These are phyloP conservation scores for Glossosoma conforme DNA, from an alignment of 1,140 invertebrate genomes.

Conservation along the genomic window DNA sequence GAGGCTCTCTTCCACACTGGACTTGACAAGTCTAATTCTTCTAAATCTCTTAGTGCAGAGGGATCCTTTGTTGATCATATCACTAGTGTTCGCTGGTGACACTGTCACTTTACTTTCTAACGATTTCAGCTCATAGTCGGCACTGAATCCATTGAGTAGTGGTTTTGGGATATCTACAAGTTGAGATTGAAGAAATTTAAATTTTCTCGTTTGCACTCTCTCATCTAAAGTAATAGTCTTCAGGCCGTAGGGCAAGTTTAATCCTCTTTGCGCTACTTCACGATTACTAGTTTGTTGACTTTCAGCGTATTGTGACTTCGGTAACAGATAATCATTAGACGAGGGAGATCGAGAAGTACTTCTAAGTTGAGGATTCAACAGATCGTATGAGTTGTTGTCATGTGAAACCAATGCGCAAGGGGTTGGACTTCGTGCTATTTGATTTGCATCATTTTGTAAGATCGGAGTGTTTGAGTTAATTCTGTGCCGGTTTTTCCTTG, in stretches of 20 bases:
- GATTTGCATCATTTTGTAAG: constrained; percentile 5
- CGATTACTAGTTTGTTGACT: too few species aligned
- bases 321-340: too few species aligned
- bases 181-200: constrained; percentile 46
- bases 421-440: constrained; percentile 14
- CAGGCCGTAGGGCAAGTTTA: constrained; percentile 44
- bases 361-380: too few species aligned
- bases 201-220: constrained; percentile 49
- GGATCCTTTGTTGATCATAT: constrained; percentile 44
- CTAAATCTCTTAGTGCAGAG: constrained; percentile 50
- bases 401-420: constrained; percentile 17
- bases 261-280: constrained; percentile 25
- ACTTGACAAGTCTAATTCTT: constrained; percentile 55
- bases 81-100: constrained; percentile 32
- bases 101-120: constrained; percentile 24
- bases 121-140: constrained; percentile 23
- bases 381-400: too few species aligned
- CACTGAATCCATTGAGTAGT: constrained; percentile 9
- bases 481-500: too few species aligned
- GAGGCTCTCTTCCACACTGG: constrained; percentile 59
- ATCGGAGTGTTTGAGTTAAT: not conserved
- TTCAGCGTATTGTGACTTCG: not conserved
- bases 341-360: too few species aligned
- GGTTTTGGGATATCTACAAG: constrained; percentile 34
- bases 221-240: constrained; percentile 50